Percentiles rank a stretch among this genome's conserved stretches.
phyloP scores from a whole-genome alignment of 2,113 vertebrate species.

The Neoarius graeffei region DNA sequence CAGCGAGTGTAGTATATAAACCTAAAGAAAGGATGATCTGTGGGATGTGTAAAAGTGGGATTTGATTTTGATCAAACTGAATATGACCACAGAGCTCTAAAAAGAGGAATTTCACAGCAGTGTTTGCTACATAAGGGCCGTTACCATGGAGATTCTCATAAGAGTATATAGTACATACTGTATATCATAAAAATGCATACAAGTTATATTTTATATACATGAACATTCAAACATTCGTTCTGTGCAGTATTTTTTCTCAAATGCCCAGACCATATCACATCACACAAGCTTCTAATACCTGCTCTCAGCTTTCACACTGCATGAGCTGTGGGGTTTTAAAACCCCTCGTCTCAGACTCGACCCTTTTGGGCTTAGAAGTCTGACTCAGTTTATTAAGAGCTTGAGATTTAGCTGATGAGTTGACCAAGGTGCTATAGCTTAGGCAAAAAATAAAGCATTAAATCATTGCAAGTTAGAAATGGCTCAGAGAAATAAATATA shows the following conservation, averaged over 20 bases:
- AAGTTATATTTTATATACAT: conserved; percentile 30
- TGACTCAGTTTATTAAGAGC: neutral
- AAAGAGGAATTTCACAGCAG: conserved; percentile 22
- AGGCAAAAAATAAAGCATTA: neutral
- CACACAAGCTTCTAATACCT: neutral
- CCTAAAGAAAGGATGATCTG: neutral
- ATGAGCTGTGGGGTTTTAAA: neutral
- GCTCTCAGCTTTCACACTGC: neutral
- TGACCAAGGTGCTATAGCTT: neutral
- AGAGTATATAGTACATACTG: conserved; percentile 32
- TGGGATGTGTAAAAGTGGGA: neutral
- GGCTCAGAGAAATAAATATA: neutral
- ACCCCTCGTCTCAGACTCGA: neutral
- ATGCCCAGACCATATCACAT: neutral
- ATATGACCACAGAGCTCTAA: conserved; percentile 21
- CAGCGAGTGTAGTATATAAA: neutral
- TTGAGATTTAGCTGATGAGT: neutral
- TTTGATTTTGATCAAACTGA: neutral
- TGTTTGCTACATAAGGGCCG: neutral
- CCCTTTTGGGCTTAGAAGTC: neutral
- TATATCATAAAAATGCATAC: no score
- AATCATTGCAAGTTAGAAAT: neutral
- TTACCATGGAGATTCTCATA: neutral
- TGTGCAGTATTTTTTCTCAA: neutral
- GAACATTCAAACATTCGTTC: neutral